These are phyloP conservation scores for Dromas ardeola DNA, from an alignment of 2,113 vertebrate genomes.

Conservation along the genomic window DNA sequence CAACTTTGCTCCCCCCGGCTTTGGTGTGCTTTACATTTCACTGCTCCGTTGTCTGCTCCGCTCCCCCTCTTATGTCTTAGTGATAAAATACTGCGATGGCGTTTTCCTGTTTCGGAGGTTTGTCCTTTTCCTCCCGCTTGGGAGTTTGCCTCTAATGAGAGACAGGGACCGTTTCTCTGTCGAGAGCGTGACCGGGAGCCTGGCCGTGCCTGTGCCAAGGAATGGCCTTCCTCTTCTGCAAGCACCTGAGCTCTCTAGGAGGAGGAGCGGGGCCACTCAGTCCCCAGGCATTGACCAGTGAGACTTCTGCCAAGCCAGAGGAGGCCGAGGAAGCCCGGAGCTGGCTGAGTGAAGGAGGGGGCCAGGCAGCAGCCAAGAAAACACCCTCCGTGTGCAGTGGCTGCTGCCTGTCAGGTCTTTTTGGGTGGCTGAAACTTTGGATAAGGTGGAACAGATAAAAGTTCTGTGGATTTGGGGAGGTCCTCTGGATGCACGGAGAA, in stretches of 20 bases:
- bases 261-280: not conserved
- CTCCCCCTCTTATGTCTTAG: not conserved
- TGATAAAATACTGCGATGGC: fast-evolving
- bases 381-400: not conserved
- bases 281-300: fast-evolving
- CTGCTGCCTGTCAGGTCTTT: not conserved
- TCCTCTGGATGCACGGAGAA: not conserved
- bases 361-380: not conserved
- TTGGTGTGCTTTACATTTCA: not conserved
- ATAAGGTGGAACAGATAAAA: not conserved
- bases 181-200: fast-evolving
- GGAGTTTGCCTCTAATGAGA: not conserved
- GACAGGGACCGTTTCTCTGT: not conserved
- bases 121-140: not conserved
- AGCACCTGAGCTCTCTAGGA: not conserved
- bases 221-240: not conserved
- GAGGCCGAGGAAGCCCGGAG: not conserved
- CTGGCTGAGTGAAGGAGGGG: not conserved
- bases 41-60: not conserved
- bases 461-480: not conserved
- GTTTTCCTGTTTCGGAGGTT: not conserved
- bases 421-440: not conserved
- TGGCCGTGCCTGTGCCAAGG: not conserved
- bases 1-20: not conserved
- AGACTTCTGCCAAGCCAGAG: not conserved